phyloP scores from a whole-genome alignment of 2,113 vertebrate genomes.

The Lophura nycthemera region DNA sequence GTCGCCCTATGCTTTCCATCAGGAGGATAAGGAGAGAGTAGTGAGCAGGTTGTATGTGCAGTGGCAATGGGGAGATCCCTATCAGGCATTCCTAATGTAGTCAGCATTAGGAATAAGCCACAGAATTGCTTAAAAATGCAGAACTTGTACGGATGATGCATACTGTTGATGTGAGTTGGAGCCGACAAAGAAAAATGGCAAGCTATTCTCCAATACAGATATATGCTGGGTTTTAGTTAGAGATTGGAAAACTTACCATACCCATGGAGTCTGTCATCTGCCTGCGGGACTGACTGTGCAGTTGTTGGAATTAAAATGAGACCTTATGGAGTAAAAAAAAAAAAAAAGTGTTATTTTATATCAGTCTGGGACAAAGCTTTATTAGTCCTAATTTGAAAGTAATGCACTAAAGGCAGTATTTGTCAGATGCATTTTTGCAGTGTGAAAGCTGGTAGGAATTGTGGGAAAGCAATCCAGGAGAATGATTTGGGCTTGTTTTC shows the following conservation, averaged over 20 bases:
- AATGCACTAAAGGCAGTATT: background rate
- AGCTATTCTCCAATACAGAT: background rate
- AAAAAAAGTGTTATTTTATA: background rate
- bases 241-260: conserved; percentile 2
- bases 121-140: background rate
- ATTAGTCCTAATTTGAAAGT: conserved; percentile 32
- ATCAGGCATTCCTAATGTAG: accelerated
- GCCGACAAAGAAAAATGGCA: conserved; percentile 5
- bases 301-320: background rate
- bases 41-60: background rate
- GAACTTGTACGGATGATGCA: background rate
- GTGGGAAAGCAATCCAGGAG: background rate
- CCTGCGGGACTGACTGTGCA: background rate
- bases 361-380: background rate
- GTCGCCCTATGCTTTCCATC: background rate
- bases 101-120: background rate
- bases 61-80: background rate
- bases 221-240: background rate
- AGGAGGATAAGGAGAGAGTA: background rate
- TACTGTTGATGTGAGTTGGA: conserved; percentile 17
- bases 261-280: conserved; percentile 13
- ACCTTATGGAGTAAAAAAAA: background rate
- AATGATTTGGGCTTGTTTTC: conserved; percentile 13
- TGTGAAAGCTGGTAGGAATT: conserved; percentile 26
- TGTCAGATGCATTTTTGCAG: conserved; percentile 30